Base-by-base conservation (phyloP, 2,113 vertebrate species). In the Oryzias melastigma region DNA sequence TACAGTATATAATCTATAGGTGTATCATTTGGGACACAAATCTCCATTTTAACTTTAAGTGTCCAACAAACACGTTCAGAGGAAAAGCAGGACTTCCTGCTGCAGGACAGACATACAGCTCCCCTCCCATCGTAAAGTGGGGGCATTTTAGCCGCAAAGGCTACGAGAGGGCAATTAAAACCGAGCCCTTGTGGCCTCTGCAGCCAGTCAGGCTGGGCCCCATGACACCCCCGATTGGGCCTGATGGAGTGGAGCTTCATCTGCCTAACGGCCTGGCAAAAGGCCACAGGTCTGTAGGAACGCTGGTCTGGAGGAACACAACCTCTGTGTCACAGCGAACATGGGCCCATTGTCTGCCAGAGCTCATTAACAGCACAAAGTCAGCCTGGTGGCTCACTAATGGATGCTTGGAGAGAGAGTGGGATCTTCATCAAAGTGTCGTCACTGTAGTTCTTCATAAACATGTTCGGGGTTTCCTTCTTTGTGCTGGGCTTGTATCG, bases 221-320 rank as follows among this genome's bases (percentile, higher is more conserved):
- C 61, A 61, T 73, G 68, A 84, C 82, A 84, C 90, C 83, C 90
- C 85, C 63, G 76, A 77, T 82, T 74, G 83, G 80, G 80, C 65
- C 90, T 91, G 91, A 93, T 92, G 88, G 87, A 92, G 77, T 90
- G 91, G 86, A 90, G 87, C 81, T 75, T 91, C 89, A 93, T 92
- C 91, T 90, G 85, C 71, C 87, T 93, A 93, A 93, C 89, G 55
- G 91, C 78, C 89, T 92, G 92, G 90, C 90, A 84, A 78, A 53
- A 77, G 55, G 88, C 90, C 86, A 90, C 68, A 43, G 64, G 82
- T 75, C 81, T 64, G 78, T 49, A 48, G 27, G 53, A 74, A 79
- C 85, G 80, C 85, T 87, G 82, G 85, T 81, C 63, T 73, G 81
- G 78, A 78, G 73, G 78, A 74, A 73, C 57, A 77, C 72, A 16